Conservation (phyloP, 35 echinoderm and acorn worm species). For the Ptychodera flava region DNA sequence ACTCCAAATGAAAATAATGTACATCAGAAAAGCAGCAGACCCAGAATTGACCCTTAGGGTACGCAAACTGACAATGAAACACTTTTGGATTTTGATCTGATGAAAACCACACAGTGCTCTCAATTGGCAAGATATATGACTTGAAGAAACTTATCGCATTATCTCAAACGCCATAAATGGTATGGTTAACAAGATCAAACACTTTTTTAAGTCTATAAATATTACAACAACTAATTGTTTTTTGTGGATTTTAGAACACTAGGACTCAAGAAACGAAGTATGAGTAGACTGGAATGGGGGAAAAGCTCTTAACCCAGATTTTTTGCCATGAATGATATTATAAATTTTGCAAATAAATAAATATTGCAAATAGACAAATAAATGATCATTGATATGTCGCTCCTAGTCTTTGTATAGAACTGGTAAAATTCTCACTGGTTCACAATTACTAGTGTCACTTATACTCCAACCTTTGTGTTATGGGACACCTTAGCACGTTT, state of each 20-base stretch:
- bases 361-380: neutral
- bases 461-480: slow-evolving; percentile 3
- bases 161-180: neutral
- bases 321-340: slow-evolving; percentile 8
- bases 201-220: slow-evolving; percentile 17
- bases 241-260: slow-evolving; percentile 16
- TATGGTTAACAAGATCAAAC: slow-evolving; percentile 28
- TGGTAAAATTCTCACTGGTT: slow-evolving; percentile 2
- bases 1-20: no score
- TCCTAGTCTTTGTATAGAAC: neutral
- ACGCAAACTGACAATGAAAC: no score
- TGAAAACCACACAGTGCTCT: neutral
- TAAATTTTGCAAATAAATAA: no score
- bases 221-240: neutral
- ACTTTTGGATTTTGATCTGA: no score
- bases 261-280: neutral
- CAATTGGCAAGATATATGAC: neutral
- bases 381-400: neutral
- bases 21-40: no score
- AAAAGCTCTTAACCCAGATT: slow-evolving; percentile 12
- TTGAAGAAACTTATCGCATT: neutral
- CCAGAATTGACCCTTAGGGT: no score
- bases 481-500: slow-evolving; percentile 22
- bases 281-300: slow-evolving; percentile 9
- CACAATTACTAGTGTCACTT: slow-evolving; percentile 16